Conservation (phyloP, 2,113 vertebrate genomes). For the Gnathonemus echidnorhynchus region DNA sequence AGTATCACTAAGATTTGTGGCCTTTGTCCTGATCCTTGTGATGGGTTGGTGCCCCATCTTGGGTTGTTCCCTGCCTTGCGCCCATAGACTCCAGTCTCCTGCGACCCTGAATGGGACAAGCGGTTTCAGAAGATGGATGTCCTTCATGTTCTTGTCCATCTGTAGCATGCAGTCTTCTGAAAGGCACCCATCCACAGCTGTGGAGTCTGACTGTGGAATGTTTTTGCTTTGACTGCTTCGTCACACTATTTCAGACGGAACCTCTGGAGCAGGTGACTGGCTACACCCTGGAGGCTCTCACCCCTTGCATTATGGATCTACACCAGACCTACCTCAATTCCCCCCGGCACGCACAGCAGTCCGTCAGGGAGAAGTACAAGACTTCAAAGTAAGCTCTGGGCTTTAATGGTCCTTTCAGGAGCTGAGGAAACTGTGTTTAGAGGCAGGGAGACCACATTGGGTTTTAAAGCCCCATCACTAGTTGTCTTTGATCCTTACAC, state of each 20-base stretch:
- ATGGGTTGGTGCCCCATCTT: not conserved
- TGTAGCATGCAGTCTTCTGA: not conserved
- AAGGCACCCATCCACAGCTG: not conserved
- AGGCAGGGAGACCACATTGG: not conserved
- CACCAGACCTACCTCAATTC: constrained; percentile 78
- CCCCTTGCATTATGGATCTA: constrained; percentile 82
- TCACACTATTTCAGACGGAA: constrained; percentile 59
- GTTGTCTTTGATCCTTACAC: not conserved
- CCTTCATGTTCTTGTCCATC: not conserved
- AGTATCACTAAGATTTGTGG: not conserved
- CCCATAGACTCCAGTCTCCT: too few species aligned
- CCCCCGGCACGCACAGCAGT: constrained; percentile 83
- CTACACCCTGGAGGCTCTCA: constrained; percentile 77
- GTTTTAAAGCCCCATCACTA: not conserved
- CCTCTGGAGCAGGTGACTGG: constrained; percentile 68
- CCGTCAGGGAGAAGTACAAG: constrained; percentile 93
- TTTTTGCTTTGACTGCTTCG: not conserved
- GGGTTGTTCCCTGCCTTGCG: not conserved
- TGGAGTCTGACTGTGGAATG: not conserved
- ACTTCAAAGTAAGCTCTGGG: constrained; percentile 72
- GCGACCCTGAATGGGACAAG: too few species aligned
- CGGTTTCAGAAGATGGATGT: not conserved
- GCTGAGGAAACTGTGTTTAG: not conserved
- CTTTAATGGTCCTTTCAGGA: not conserved
- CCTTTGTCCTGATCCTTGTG: too few species aligned